Percentiles rank a stretch among this genome's conserved stretches.
Evolutionary conservation across 2,888 invertebrate genomes (phyloP).

Genomic region (Tetragonisca angustula): DNA sequence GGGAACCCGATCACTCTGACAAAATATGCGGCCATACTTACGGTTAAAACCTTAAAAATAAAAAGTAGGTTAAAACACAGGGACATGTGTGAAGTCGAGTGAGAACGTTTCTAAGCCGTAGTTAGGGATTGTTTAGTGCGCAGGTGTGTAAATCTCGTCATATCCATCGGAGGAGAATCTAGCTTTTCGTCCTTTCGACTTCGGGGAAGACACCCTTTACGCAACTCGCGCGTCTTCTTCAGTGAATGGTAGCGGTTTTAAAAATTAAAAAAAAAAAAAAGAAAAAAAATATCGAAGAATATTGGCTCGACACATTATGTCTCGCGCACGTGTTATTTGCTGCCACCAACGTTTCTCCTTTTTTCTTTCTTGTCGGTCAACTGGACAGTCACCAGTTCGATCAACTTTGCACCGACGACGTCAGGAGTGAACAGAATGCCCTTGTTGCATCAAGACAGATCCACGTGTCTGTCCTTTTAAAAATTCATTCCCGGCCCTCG

Average conservation of each 20-base stretch:
- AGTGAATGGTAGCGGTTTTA: slow-evolving; percentile 15
- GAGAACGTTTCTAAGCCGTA: slow-evolving; percentile 50
- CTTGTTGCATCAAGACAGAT: not conserved
- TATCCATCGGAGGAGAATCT: slow-evolving; percentile 56
- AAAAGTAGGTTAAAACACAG: slow-evolving; percentile 45
- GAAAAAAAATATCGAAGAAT: slow-evolving; percentile 40
- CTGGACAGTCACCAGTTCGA: slow-evolving; percentile 21
- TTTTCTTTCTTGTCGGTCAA: slow-evolving; percentile 15
- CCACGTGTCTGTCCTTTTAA: not conserved
- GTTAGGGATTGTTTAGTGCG: slow-evolving; percentile 58
- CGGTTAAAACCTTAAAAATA: slow-evolving; percentile 63
- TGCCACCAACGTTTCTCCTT: slow-evolving; percentile 79
- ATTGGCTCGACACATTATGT: slow-evolving; percentile 30
- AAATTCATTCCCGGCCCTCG: fast-evolving
- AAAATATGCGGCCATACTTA: slow-evolving; percentile 63
- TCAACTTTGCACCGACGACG: slow-evolving; percentile 21
- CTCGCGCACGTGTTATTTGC: slow-evolving; percentile 80
- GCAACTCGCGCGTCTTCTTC: slow-evolving; percentile 36
- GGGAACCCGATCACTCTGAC: slow-evolving; percentile 47
- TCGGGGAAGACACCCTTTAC: slow-evolving; percentile 26
- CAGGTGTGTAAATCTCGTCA: slow-evolving; percentile 59
- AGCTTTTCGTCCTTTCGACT: slow-evolving; percentile 22
- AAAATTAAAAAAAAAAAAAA: slow-evolving; percentile 6
- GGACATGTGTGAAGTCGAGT: slow-evolving; percentile 30
- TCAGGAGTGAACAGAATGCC: slow-evolving; percentile 9